Conservation (phyloP, 2,113 vertebrate species). For the Pimephales promelas region DNA sequence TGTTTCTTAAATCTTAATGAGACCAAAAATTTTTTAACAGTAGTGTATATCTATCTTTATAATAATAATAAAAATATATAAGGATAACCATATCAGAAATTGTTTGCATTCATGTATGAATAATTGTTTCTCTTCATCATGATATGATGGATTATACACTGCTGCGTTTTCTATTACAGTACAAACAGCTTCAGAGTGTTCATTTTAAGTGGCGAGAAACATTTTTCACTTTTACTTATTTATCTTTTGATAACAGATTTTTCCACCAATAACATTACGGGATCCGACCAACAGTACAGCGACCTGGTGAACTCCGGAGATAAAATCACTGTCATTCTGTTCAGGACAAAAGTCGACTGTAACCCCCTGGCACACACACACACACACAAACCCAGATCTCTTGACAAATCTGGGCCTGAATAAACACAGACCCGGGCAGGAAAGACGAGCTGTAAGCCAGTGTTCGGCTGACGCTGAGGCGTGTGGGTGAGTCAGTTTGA, state of each 20-base stretch:
- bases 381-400: background rate
- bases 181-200: background rate
- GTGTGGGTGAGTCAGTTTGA: background rate
- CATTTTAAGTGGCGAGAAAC: background rate
- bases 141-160: background rate
- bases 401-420: slow-evolving; percentile 1
- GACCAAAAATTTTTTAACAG: background rate
- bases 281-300: background rate
- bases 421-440: background rate
- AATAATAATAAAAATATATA: background rate
- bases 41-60: too few relatives aligned
- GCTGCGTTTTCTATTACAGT: background rate
- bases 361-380: background rate
- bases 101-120: background rate
- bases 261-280: background rate
- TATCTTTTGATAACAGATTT: background rate
- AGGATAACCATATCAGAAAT: background rate
- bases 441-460: background rate
- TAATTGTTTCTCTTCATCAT: background rate
- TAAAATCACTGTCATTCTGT: background rate
- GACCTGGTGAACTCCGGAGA: background rate
- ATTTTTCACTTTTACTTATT: background rate
- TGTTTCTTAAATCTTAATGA: background rate
- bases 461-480: background rate
- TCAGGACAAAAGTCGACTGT: background rate